phyloP scores from a whole-genome alignment of 1,140 invertebrate species.

The Procambarus virginalis region DNA sequence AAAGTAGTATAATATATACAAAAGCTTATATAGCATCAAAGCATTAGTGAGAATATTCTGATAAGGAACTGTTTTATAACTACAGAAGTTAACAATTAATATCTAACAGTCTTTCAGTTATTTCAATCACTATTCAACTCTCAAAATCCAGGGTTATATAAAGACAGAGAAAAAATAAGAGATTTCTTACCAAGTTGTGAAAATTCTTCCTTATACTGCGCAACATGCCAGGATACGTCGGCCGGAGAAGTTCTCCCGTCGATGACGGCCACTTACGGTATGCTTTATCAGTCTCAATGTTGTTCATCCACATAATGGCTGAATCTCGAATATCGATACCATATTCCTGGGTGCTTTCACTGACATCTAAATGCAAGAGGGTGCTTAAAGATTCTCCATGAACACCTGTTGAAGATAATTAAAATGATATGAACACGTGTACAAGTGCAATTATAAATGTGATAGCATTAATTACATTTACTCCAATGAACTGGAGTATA shows the following conservation, averaged over 20 bases:
- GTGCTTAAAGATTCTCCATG: constrained; percentile 49
- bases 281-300: constrained; percentile 92
- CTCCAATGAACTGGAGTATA: not conserved
- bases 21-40: no score
- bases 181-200: constrained; percentile 85
- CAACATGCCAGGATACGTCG: constrained; percentile 98
- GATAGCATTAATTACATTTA: not conserved
- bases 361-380: constrained; percentile 52
- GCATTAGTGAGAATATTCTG: no score
- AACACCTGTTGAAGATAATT: constrained; percentile 49
- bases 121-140: not conserved
- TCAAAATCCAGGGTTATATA: not conserved
- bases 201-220: constrained; percentile 95
- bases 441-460: not conserved
- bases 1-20: no score
- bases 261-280: constrained; percentile 91
- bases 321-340: constrained; percentile 94
- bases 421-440: not conserved
- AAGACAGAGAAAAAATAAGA: no score
- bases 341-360: constrained; percentile 79
- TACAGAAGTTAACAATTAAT: not conserved
- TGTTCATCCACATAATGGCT: constrained; percentile 94
- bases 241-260: constrained; percentile 91
- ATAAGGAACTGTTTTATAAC: no score
- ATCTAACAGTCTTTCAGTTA: not conserved